Percentiles rank a stretch among this genome's conserved stretches.
Evolutionary conservation across 2,888 invertebrate genomes (phyloP).

Genomic region (Notodonta dromedarius): DNA sequence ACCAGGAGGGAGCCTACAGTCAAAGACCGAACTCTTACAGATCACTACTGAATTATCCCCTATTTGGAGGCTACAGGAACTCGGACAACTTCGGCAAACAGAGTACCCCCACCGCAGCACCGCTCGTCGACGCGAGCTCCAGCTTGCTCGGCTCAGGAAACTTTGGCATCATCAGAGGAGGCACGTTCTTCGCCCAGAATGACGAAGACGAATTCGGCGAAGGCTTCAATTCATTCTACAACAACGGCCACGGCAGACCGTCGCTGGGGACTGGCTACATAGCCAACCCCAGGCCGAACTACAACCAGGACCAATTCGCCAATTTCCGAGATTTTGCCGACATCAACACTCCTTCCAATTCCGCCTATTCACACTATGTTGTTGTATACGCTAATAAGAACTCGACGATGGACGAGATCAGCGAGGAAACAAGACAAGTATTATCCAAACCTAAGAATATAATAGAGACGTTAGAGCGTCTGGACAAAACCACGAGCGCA

Average conservation of each 20-base stretch:
- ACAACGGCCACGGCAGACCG: slow-evolving; percentile 89
- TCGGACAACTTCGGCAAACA: slow-evolving; percentile 70
- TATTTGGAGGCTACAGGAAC: slow-evolving; percentile 70
- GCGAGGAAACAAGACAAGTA: slow-evolving; percentile 71
- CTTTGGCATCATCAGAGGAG: slow-evolving; percentile 93
- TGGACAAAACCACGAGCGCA: slow-evolving; percentile 84
- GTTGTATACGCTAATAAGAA: slow-evolving; percentile 94
- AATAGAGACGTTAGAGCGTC: slow-evolving; percentile 89
- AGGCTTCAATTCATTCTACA: slow-evolving; percentile 85
- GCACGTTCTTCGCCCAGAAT: slow-evolving; percentile 92
- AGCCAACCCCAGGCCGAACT: slow-evolving; percentile 89
- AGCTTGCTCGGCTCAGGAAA: slow-evolving; percentile 92
- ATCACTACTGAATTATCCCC: slow-evolving; percentile 75
- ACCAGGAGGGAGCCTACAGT: slow-evolving; percentile 85
- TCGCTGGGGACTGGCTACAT: slow-evolving; percentile 84
- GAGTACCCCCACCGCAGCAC: slow-evolving; percentile 65
- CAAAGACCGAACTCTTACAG: slow-evolving; percentile 83
- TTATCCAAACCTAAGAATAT: slow-evolving; percentile 90
- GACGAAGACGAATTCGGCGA: slow-evolving; percentile 87
- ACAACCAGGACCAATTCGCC: slow-evolving; percentile 93
- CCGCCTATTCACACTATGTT: slow-evolving; percentile 92
- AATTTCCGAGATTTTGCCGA: slow-evolving; percentile 96
- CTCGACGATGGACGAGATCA: slow-evolving; percentile 84
- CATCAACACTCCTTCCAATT: slow-evolving; percentile 92
- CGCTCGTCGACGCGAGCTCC: slow-evolving; percentile 80